A percentile compares a stretch with the other conserved stretches of the same genome.
Conservation (phyloP, 2,888 invertebrate species). For the Epistrophe grossulariae region DNA sequence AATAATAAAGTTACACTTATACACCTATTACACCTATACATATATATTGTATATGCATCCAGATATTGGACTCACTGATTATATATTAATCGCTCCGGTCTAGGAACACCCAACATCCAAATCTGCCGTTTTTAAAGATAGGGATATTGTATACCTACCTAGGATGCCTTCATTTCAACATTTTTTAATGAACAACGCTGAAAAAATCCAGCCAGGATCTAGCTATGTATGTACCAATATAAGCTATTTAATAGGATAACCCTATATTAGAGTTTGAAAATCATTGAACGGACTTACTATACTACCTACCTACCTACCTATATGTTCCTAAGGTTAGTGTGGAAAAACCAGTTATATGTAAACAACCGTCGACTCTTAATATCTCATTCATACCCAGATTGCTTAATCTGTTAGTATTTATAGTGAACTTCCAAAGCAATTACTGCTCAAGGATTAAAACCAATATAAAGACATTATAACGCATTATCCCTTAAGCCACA, state of each 20-base stretch:
- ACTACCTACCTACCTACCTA: neutral
- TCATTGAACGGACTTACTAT: constrained; percentile 38
- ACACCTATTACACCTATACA: no score
- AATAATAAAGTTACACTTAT: no score
- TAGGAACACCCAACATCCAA: neutral
- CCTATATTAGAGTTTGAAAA: constrained; percentile 49
- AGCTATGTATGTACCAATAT: neutral
- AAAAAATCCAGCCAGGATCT: constrained; percentile 8
- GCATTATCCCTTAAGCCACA: constrained; percentile 82
- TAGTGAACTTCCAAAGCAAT: constrained; percentile 57
- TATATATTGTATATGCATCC: no score
- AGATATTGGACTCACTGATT: no score
- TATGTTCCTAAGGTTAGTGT: no score
- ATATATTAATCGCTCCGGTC: no score
- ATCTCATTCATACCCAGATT: constrained; percentile 49
- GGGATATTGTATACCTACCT: no score
- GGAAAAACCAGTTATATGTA: constrained; percentile 66
- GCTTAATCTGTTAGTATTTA: constrained; percentile 51
- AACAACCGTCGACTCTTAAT: constrained; percentile 50
- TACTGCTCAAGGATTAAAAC: constrained; percentile 70
- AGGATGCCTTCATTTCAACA: neutral
- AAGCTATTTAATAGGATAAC: constrained; percentile 66
- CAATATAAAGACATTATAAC: constrained; percentile 75
- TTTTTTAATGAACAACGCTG: neutral
- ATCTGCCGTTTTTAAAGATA: neutral